A percentile compares a stretch with the other conserved stretches of the same genome.
Conservation (phyloP, 1,140 invertebrate species). For the Drosophila ananassae region DNA sequence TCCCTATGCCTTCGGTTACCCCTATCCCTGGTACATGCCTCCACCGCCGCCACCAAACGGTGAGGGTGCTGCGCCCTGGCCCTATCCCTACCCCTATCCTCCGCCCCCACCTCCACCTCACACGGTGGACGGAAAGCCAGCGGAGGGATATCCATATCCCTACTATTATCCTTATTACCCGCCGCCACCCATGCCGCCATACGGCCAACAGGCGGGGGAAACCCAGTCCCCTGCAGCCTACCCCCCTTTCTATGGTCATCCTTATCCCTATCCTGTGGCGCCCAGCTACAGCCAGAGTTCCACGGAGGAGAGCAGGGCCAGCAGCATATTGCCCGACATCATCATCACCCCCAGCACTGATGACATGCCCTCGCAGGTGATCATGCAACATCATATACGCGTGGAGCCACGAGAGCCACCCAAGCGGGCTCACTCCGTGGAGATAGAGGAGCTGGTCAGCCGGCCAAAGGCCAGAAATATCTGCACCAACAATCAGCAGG, state of each 20-base stretch:
- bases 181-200: conserved; percentile 52
- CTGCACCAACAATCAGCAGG: conserved; percentile 63
- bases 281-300: conserved; percentile 75
- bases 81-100: conserved; percentile 68
- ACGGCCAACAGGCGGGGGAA: conserved; percentile 37
- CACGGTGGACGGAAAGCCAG: conserved; percentile 43
- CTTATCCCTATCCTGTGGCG: conserved; percentile 72
- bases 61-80: conserved; percentile 40
- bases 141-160: conserved; percentile 61
- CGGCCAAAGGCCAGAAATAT: conserved; percentile 53
- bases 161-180: conserved; percentile 77
- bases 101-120: conserved; percentile 53
- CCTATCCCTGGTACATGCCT: conserved; percentile 74
- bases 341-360: conserved; percentile 80
- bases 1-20: conserved; percentile 73
- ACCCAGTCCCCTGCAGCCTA: conserved; percentile 26
- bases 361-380: conserved; percentile 75
- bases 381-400: conserved; percentile 76
- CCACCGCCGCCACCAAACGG: conserved; percentile 36
- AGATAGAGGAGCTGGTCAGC: conserved; percentile 67
- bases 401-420: conserved; percentile 62
- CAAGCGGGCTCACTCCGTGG: conserved; percentile 68
- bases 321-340: conserved; percentile 75
- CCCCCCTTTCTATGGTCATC: conserved; percentile 61
- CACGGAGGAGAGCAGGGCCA: conserved; percentile 64